Conservation (phyloP, 35 echinoderm and acorn worm species). For the Ophioderma brevispina region DNA sequence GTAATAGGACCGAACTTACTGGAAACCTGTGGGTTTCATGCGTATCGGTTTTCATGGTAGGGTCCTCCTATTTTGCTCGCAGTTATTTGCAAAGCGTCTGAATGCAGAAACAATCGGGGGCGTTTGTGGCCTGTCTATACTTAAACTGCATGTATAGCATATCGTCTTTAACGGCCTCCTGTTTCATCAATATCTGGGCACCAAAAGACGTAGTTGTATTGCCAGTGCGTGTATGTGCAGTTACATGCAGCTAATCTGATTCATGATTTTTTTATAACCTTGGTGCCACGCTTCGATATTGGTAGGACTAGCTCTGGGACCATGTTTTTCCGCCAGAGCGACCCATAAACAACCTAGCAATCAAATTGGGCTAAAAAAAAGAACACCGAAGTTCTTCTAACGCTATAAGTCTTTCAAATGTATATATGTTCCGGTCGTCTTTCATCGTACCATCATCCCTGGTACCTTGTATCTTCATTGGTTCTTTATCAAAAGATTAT, state of each 20-base stretch:
- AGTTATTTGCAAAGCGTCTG: slow-evolving; percentile 32
- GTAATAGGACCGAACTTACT: no score
- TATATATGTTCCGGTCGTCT: slow-evolving; percentile 29
- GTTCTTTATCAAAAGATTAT: background rate
- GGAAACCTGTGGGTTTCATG: background rate
- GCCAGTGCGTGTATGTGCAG: background rate
- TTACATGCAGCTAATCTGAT: slow-evolving; percentile 24
- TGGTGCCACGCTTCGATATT: slow-evolving; percentile 34
- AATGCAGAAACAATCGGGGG: background rate
- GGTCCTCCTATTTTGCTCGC: slow-evolving; percentile 3
- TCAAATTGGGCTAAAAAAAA: slow-evolving; percentile 22
- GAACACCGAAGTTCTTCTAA: background rate
- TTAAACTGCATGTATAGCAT: slow-evolving; percentile 7
- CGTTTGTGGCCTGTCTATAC: slow-evolving; percentile 6
- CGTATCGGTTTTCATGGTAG: background rate
- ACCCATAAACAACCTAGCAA: slow-evolving; percentile 38
- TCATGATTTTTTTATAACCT: background rate
- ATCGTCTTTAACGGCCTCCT: slow-evolving; percentile 20
- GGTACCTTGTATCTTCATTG: slow-evolving; percentile 38
- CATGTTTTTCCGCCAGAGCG: slow-evolving; percentile 27
- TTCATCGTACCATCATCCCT: slow-evolving; percentile 18
- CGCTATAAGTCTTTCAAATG: slow-evolving; percentile 46
- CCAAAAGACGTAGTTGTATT: slow-evolving; percentile 22
- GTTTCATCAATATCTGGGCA: background rate
- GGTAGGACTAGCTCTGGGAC: slow-evolving; percentile 20